Conservation (phyloP, 1,140 invertebrate species). For the Dendrolimus kikuchii region DNA sequence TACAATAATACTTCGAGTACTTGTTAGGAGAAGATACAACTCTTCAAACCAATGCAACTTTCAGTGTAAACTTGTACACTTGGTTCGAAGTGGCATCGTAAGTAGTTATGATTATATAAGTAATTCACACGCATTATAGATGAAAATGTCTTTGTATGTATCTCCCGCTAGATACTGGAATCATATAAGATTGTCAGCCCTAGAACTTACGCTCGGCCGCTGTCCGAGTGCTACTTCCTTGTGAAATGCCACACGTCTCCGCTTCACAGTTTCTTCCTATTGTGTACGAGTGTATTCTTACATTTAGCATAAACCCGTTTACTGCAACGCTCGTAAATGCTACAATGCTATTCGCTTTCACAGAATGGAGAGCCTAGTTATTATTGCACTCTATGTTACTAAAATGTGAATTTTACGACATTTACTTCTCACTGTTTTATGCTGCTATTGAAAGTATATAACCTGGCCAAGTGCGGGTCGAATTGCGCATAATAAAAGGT, state of each 20-base stretch:
- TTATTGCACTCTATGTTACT: slow-evolving; percentile 2
- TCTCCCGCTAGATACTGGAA: slow-evolving; percentile 30
- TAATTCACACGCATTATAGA: too few species aligned
- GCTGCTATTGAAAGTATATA: too few species aligned
- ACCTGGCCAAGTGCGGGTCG: too few species aligned
- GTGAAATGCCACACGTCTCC: slow-evolving; percentile 23
- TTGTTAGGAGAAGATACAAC: too few species aligned
- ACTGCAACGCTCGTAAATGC: not conserved
- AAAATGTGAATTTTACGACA: not conserved
- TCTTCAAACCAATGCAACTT: too few species aligned
- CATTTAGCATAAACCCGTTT: slow-evolving; percentile 6
- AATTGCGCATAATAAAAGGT: too few species aligned
- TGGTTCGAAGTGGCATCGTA: too few species aligned
- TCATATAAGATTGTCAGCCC: slow-evolving; percentile 30
- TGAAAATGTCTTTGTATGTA: too few species aligned
- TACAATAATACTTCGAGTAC: too few species aligned
- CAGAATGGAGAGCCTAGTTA: slow-evolving; percentile 4
- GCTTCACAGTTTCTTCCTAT: slow-evolving; percentile 9
- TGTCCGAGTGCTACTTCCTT: slow-evolving; percentile 23
- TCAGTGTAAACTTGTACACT: too few species aligned
- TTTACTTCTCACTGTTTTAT: not conserved
- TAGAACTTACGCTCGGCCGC: slow-evolving; percentile 14
- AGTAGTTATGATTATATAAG: too few species aligned
- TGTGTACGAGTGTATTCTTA: slow-evolving; percentile 10
- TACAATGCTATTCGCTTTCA: slow-evolving; percentile 3